phyloP scores from a whole-genome alignment of 1,140 invertebrate species.

The Aphis craccivora region DNA sequence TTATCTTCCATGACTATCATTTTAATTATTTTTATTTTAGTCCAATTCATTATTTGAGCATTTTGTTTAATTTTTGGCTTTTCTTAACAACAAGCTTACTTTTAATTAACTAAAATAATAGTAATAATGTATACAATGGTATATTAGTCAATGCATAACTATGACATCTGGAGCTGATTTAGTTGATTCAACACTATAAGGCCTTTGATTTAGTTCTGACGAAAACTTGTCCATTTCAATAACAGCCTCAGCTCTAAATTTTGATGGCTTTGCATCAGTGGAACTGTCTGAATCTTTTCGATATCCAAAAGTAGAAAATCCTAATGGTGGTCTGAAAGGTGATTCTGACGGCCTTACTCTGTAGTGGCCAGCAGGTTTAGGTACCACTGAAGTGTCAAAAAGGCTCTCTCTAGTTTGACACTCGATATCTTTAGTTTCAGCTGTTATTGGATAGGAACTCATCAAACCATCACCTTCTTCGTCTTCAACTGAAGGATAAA shows the following conservation, averaged over 20 bases:
- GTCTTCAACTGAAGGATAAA: slow-evolving; percentile 63
- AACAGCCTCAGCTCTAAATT: slow-evolving; percentile 72
- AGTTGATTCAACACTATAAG: slow-evolving; percentile 78
- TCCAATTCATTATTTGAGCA: slow-evolving; percentile 47
- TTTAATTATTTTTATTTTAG: slow-evolving; percentile 18
- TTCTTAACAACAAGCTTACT: slow-evolving; percentile 59
- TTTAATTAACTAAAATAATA: slow-evolving; percentile 22
- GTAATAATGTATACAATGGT: not conserved
- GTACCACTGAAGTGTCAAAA: slow-evolving; percentile 64
- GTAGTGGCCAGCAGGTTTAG: slow-evolving; percentile 60
- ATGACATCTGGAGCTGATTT: slow-evolving; percentile 89
- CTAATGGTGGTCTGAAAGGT: slow-evolving; percentile 51
- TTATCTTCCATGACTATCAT: not conserved
- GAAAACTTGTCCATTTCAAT: slow-evolving; percentile 70
- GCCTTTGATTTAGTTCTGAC: slow-evolving; percentile 63
- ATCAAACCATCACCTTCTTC: slow-evolving; percentile 65
- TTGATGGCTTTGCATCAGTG: slow-evolving; percentile 63
- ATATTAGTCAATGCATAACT: slow-evolving; percentile 76
- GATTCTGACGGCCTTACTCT: slow-evolving; percentile 48
- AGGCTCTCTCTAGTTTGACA: slow-evolving; percentile 82
- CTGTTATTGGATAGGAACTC: slow-evolving; percentile 62
- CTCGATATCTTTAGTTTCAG: slow-evolving; percentile 74
- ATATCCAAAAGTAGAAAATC: slow-evolving; percentile 69
- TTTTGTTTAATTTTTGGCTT: slow-evolving; percentile 36
- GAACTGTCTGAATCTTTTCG: slow-evolving; percentile 65